Base-by-base conservation (phyloP, 53 echinoderm and acorn worm species). In the Zoroaster sp. region DNA sequence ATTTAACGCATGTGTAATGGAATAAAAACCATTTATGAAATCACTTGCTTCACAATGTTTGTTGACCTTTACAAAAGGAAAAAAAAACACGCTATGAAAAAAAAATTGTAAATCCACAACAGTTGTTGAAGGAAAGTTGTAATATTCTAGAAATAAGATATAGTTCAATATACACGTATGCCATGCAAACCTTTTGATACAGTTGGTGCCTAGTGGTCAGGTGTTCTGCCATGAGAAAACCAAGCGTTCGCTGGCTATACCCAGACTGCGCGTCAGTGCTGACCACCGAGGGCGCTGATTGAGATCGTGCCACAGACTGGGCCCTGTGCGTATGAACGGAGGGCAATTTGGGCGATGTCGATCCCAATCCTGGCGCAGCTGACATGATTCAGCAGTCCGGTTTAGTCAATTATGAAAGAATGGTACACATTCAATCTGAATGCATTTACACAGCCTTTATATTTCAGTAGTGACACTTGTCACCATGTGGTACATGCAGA, bases 331-430 rank as follows among this genome's bases (percentile, higher is more conserved):
- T 11, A 33, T 21, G 78, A 2, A 78, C 78, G 4, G 78, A 53
- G 4, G 78, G 78, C 54, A 78, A 55, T 51, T 54, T 55, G 54
- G 78, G 78, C 7, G 78, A 78, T n/a, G 76, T 46, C 9, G 63
- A 59, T n/a, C 78, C 55, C 9, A 38, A 59, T n/a, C 78, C 55
- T 20, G 78, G 54, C 15, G 38, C 5, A 37, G 18, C 10, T 20
- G 55, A 78, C 78, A 78, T 78, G 78, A 17, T 55, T 59, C n/a
- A n/a, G n/a, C n/a, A n/a, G n/a, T n/a, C n/a, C n/a, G n/a, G n/a
- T n/a, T n/a, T n/a, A n/a, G n/a, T n/a, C n/a, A n/a, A n/a, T n/a
- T n/a, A n/a, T n/a, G n/a, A n/a, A n/a, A n/a, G n/a, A n/a, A n/a
- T n/a, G n/a, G n/a, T n/a, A n/a, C n/a, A n/a, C n/a, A n/a, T n/a